Percentiles rank a stretch among this genome's conserved stretches.
Conservation (phyloP, 2,888 invertebrate species). For the Boloria euphrosyne region DNA sequence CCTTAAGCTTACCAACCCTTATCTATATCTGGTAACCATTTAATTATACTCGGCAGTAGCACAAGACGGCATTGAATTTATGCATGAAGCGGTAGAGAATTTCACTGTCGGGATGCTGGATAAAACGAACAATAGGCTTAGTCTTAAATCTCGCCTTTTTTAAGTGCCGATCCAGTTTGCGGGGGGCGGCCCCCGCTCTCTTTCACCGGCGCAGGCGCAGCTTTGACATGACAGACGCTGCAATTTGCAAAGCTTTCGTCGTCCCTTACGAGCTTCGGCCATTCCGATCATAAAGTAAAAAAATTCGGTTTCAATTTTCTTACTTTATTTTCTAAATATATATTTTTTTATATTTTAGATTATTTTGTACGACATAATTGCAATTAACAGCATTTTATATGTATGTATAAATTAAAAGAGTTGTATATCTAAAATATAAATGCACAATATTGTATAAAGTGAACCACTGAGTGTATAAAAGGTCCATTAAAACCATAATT, state of each 20-base stretch:
- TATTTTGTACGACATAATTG: too few species aligned
- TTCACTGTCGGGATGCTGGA: constrained; percentile 59
- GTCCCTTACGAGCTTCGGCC: constrained; percentile 28
- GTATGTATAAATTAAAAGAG: too few species aligned
- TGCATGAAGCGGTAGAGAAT: constrained; percentile 73
- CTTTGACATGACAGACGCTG: constrained; percentile 55
- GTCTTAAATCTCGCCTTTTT: constrained; percentile 71
- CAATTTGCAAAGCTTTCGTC: constrained; percentile 60
- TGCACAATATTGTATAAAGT: too few species aligned
- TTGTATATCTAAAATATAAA: too few species aligned
- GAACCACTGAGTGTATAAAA: too few species aligned
- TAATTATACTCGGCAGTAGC: constrained; percentile 68
- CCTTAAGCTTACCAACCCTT: constrained; percentile 47
- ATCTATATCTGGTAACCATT: constrained; percentile 65
- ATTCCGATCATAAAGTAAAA: too few species aligned
- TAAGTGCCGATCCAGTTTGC: constrained; percentile 68
- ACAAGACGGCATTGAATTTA: constrained; percentile 77
- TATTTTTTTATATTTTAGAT: too few species aligned
- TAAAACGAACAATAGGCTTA: constrained; percentile 80
- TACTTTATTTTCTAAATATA: too few species aligned
- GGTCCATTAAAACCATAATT: constrained; percentile 1
- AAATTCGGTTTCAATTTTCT: too few species aligned
- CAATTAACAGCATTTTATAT: too few species aligned
- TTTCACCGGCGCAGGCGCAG: constrained; percentile 45
- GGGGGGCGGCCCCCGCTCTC: constrained; percentile 51